Conservation (phyloP, 23 tunicate species). For the Clavelina lepadiformis region DNA sequence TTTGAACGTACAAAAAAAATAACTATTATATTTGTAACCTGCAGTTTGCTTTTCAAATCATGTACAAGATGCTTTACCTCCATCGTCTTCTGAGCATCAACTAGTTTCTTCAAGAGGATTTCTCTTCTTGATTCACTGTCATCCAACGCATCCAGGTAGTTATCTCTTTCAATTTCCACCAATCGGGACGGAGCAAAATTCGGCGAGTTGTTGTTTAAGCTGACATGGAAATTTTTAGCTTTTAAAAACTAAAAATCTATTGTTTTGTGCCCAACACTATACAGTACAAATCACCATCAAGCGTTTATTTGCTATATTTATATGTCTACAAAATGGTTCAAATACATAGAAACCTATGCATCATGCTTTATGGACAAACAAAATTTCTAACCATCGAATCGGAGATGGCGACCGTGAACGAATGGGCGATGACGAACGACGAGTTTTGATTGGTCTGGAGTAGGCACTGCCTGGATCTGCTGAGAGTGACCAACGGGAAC, state of each 20-base stretch:
- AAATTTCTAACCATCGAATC: slow-evolving; percentile 31
- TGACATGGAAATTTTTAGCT: too few relatives aligned
- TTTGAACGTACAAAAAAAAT: too few relatives aligned
- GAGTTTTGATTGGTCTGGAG: slow-evolving; percentile 30
- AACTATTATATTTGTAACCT: too few relatives aligned
- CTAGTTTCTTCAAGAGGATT: slow-evolving; percentile 40
- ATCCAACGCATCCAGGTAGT: slow-evolving; percentile 70
- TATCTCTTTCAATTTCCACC: slow-evolving; percentile 70
- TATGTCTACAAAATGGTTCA: too few relatives aligned
- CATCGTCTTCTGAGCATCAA: slow-evolving; percentile 79
- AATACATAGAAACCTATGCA: too few relatives aligned
- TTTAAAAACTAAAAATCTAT: too few relatives aligned
- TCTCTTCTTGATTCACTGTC: slow-evolving; percentile 80
- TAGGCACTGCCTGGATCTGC: slow-evolving; percentile 22
- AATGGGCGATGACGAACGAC: slow-evolving; percentile 59
- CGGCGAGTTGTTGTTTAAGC: background rate
- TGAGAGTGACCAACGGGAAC: slow-evolving; percentile 52
- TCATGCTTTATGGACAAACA: background rate
- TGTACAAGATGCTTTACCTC: too few relatives aligned
- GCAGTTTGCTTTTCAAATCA: too few relatives aligned
- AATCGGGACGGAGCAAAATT: slow-evolving; percentile 36
- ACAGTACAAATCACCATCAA: too few relatives aligned
- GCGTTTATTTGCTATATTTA: too few relatives aligned
- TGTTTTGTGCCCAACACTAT: too few relatives aligned
- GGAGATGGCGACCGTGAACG: slow-evolving; percentile 76